A percentile compares a stretch with the other conserved stretches of the same genome.
phyloP scores from a whole-genome alignment of 2,797 vertebrate species.

The Hozukius guyotensis region DNA sequence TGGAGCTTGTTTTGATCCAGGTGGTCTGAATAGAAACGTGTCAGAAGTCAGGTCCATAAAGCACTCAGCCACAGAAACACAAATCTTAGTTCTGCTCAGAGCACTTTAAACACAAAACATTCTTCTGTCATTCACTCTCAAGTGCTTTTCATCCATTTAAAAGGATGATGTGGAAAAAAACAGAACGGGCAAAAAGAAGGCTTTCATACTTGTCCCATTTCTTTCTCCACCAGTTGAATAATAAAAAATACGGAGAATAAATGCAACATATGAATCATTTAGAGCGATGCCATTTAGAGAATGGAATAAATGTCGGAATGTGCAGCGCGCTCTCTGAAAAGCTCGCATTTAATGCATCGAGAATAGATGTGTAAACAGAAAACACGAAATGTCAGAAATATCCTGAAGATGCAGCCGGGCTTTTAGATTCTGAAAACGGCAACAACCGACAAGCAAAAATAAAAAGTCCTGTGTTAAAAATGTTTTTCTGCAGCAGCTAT shows the following conservation, averaged over 20 bases:
- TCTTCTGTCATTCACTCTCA: slow-evolving; percentile 5
- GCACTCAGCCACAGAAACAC: not conserved
- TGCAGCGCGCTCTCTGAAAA: not conserved
- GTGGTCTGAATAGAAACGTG: not conserved
- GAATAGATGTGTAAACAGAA: not conserved
- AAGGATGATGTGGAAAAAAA: slow-evolving; percentile 21
- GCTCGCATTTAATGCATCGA: not conserved
- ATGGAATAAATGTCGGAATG: slow-evolving; percentile 18
- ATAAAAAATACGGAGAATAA: slow-evolving; percentile 46
- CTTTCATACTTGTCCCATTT: slow-evolving; percentile 1
- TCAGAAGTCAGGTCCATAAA: not conserved
- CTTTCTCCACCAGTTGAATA: slow-evolving; percentile 48
- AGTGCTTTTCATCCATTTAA: slow-evolving; percentile 38
- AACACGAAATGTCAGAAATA: not conserved
- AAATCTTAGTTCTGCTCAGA: not conserved
- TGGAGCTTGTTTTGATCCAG: not conserved
- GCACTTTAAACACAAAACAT: slow-evolving; percentile 19
- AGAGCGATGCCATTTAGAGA: slow-evolving; percentile 36
- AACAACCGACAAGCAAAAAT: not conserved
- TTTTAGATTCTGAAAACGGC: not conserved
- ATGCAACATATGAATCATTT: slow-evolving; percentile 44
- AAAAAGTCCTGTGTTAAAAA: not conserved
- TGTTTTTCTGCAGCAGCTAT: not conserved
- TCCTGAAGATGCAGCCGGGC: not conserved
- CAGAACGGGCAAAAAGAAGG: not conserved